Base-by-base conservation (phyloP, 2,797 vertebrate genomes). In the Eulemur albifrons region DNA sequence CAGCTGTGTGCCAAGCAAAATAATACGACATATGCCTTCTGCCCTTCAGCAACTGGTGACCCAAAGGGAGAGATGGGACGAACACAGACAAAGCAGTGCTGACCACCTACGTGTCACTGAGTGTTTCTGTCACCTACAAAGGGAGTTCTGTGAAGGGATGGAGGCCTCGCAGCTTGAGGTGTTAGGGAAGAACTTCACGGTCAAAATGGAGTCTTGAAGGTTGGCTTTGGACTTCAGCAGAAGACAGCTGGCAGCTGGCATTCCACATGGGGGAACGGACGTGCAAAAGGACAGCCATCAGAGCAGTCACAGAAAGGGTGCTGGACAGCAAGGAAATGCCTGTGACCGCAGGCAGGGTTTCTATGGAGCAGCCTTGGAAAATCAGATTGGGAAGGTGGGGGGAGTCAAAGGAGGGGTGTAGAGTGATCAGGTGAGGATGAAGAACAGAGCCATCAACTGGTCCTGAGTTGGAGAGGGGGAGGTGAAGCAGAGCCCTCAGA, bases 221-320 rank as follows among this genome's bases (percentile, higher is more conserved):
- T 35, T 50, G 25, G 30, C 54, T 14, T 81, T 20, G 52, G 57
- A 70, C 45, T 63, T 72, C 20, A 63, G 52, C 14, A 77, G 80
- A 95, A 21, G 32, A 32, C 43, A 21, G 23, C 11, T 54, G 14
- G 38, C 32, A 70, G 27, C 50, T 20, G 30, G 6, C 12, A 17
- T 63, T 63, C 25, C n/a, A 11, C 0, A 1, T 0, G 1, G 18
- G 5, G 81, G 14, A 25, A 11, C 1, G 2, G 52, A 5, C 9
- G 4, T 35, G 45, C 43, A 70, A 5, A 63, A 79, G 14, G 35
- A 45, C 11, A 79, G 54, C 27, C 21, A 14, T 40, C 32, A 75
- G 72, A 70, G 35, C 18, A 48, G 43, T 54, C n/a, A 1, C 1
- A 12, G 65, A 27, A 75, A 85, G 20, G n/a, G 32, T 4, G 1